Percentiles rank a stretch among this genome's conserved stretches.
Evolutionary conservation across 1,140 invertebrate genomes (phyloP).

Genomic region (Heliothis subflexa): DNA sequence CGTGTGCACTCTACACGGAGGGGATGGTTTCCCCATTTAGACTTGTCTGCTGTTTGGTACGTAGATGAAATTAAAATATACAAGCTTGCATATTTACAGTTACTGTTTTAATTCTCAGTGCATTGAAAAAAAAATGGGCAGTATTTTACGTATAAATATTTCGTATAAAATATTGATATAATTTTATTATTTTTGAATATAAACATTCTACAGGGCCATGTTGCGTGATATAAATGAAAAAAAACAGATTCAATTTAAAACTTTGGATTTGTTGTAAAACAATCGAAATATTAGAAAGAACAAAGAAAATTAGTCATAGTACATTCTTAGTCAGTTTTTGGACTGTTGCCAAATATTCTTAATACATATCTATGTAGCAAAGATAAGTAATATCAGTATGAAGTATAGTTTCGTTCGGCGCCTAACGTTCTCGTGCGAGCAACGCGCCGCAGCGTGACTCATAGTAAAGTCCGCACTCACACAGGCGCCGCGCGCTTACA

Average conservation of each 20-base stretch:
- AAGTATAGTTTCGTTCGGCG: slow-evolving; percentile 22
- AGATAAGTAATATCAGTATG: neutral
- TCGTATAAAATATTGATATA: too few relatives aligned
- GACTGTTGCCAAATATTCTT: neutral
- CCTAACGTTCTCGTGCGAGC: slow-evolving; percentile 55
- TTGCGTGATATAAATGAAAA: too few relatives aligned
- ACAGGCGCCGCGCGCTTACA: slow-evolving; percentile 57
- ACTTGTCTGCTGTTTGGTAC: slow-evolving; percentile 35
- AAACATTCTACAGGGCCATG: neutral
- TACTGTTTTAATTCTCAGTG: slow-evolving; percentile 1
- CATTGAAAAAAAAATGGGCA: too few relatives aligned
- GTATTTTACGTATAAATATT: too few relatives aligned
- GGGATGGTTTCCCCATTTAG: slow-evolving; percentile 42
- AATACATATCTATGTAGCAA: neutral
- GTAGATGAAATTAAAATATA: slow-evolving; percentile 42
- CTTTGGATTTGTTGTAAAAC: neutral
- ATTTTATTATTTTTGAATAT: neutral
- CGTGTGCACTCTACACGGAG: neutral
- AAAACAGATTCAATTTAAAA: too few relatives aligned
- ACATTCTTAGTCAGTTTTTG: neutral
- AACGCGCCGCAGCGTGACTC: slow-evolving; percentile 72
- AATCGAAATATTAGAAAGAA: too few relatives aligned
- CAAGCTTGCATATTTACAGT: slow-evolving; percentile 64
- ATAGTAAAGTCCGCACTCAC: slow-evolving; percentile 71
- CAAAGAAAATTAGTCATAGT: too few relatives aligned